Base-by-base conservation (phyloP, 2,888 invertebrate species). In the Clostera curtula region DNA sequence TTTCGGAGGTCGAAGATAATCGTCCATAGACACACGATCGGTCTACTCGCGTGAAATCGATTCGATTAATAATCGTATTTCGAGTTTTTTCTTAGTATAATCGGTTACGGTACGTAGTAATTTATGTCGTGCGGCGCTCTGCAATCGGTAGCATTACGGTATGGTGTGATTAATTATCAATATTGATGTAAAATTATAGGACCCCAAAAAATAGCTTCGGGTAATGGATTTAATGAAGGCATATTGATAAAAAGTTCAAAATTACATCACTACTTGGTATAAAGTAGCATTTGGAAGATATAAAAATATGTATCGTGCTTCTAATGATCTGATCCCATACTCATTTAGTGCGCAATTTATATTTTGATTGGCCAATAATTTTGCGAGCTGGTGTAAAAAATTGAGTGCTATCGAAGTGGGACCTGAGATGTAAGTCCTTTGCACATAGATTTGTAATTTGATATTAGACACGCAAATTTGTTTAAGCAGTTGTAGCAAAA, bases 41-140 rank as follows among this genome's bases (percentile, higher is more conserved):
- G 57, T 63, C 58, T 56, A 65, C 51, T 54, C 56, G 56, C 56
- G 55, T 57, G 56, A 68, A 68, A 70, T 65, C 50, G 56, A 60
- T 56, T 63, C 54, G 59, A 64, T 67, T 59, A 62, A 61, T 59
- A 55, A 62, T 64, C 58, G 57, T 56, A 62, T 67, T 63, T 57
- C 58, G 49, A 49, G 54, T 26, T 62, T 64, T 66, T 59, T 60
- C 51, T 56, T 49, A 49, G 56, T 54, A 47, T 53, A 46, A 50
- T 56, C 49, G 43, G 49, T 38, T 46, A 43, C 38, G 49, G 47
- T 50, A 54, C 57, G 56, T 58, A 53, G 58, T 64, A 64, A 69
- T 51, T 49, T 49, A 46, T 47, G 40, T 41, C 31, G 39, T 30
- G 33, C 37, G 40, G 55, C 37, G 36, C 43, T 44, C 38, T 33